A percentile compares a stretch with the other conserved stretches of the same genome.
Evolutionary conservation across 2,797 vertebrate species (phyloP).

Genomic region (Botia kubotai): DNA sequence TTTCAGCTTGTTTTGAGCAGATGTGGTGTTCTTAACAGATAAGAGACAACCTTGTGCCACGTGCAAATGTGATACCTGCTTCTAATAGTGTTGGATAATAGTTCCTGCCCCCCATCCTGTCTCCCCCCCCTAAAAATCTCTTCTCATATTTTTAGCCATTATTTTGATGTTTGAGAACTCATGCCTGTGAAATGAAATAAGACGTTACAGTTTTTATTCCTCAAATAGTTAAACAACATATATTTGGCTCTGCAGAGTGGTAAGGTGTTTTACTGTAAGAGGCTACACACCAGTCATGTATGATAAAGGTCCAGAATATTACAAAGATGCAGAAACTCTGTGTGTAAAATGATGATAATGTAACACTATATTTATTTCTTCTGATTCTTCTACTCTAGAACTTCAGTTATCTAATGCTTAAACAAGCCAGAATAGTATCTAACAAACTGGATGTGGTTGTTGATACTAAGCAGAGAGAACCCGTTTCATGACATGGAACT

Average conservation of each 20-base stretch:
- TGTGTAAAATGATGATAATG: not conserved
- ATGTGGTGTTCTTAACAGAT: constrained; percentile 76
- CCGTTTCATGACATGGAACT: not conserved
- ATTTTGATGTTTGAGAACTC: constrained; percentile 39
- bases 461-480: not conserved
- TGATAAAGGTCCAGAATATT: too few relatives aligned
- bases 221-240: too few relatives aligned
- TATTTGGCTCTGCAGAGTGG: too few relatives aligned
- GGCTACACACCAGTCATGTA: too few relatives aligned
- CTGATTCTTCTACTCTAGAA: not conserved
- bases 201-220: too few relatives aligned
- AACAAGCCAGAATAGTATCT: not conserved
- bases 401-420: not conserved
- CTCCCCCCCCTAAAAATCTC: not conserved
- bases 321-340: not conserved
- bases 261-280: too few relatives aligned
- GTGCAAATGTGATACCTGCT: constrained; percentile 61
- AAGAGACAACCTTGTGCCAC: constrained; percentile 67
- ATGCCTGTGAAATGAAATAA: not conserved
- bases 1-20: constrained; percentile 74
- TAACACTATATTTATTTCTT: too few relatives aligned
- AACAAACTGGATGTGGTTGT: not conserved
- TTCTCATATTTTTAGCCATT: constrained; percentile 38
- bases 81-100: constrained; percentile 67
- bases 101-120: too few relatives aligned